Conservation (phyloP, 2,113 vertebrate species). For the Psilopsiagon aymara region DNA sequence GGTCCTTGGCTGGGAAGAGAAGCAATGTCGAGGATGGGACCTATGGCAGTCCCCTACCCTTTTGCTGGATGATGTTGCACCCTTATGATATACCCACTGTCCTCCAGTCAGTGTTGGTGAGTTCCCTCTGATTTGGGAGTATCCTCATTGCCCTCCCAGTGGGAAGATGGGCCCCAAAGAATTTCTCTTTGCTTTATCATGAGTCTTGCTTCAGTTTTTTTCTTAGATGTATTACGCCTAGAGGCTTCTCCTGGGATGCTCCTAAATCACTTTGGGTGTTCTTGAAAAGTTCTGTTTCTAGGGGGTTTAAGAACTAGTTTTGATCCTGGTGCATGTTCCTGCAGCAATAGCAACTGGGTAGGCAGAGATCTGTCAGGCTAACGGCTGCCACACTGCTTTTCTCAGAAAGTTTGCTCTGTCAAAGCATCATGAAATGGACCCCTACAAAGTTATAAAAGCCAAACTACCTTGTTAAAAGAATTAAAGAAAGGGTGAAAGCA, state of each 20-base stretch:
- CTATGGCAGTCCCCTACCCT: background rate
- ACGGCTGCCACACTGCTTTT: background rate
- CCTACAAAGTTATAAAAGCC: background rate
- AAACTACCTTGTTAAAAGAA: background rate
- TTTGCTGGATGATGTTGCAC: background rate
- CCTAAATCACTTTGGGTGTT: background rate
- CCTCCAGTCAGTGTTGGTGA: background rate
- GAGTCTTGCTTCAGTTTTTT: background rate
- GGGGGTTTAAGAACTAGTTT: background rate
- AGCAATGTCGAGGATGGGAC: background rate
- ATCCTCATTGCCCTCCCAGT: accelerated
- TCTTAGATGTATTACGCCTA: background rate
- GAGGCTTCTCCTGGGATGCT: background rate
- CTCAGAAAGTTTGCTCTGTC: background rate
- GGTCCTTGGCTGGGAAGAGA: background rate
- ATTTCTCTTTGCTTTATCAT: background rate
- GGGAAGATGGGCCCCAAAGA: background rate
- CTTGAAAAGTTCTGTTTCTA: background rate
- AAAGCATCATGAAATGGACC: background rate
- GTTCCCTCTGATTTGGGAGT: background rate
- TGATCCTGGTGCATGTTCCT: background rate
- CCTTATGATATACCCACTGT: too few species aligned
- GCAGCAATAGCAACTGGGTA: background rate
- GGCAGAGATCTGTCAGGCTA: background rate
- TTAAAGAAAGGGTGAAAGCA: background rate